Evolutionary conservation across 2,888 invertebrate species (phyloP).

Genomic region (Chrysolina americana): DNA sequence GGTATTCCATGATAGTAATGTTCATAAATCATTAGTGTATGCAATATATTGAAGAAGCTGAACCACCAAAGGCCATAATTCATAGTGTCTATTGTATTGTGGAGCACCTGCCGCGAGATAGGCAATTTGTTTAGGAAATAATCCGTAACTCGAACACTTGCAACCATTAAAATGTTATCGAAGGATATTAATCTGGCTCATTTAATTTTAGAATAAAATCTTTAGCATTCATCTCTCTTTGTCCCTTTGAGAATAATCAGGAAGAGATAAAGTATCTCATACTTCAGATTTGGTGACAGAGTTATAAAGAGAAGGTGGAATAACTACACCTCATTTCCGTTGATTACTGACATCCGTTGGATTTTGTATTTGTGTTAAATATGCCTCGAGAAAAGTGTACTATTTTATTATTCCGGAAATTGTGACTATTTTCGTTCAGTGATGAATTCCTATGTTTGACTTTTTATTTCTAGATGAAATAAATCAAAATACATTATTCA

Average conservation of each 20-base stretch:
- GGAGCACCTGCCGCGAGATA: slow-evolving; percentile 36
- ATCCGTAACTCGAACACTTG: slow-evolving; percentile 28
- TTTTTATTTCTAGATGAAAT: slow-evolving; percentile 26
- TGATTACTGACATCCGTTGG: slow-evolving; percentile 42
- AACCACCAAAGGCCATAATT: slow-evolving; percentile 27
- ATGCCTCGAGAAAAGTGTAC: slow-evolving; percentile 26
- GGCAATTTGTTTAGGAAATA: slow-evolving; percentile 33
- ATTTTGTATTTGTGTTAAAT: slow-evolving; percentile 36
- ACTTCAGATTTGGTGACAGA: slow-evolving; percentile 52
- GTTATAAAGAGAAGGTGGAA: slow-evolving; percentile 51
- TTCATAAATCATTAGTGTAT: slow-evolving; percentile 20
- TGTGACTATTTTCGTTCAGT: slow-evolving; percentile 42
- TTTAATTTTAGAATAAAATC: slow-evolving; percentile 34
- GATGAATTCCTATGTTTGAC: slow-evolving; percentile 37
- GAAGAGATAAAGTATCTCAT: slow-evolving; percentile 54
- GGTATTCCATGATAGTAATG: slow-evolving; percentile 29
- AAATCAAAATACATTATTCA: background rate
- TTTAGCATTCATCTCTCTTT: slow-evolving; percentile 27
- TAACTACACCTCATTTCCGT: slow-evolving; percentile 46
- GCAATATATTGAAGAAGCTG: background rate
- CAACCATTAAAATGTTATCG: slow-evolving; percentile 26
- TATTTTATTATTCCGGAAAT: slow-evolving; percentile 42
- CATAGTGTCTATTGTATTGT: slow-evolving; percentile 27
- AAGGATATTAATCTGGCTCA: slow-evolving; percentile 27
- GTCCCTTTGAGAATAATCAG: slow-evolving; percentile 40